Evolutionary conservation across 2,888 invertebrate species (phyloP), one percentile per base, ranked within the genome.

Genomic region (Ashinkailepas kermadecensis): DNA sequence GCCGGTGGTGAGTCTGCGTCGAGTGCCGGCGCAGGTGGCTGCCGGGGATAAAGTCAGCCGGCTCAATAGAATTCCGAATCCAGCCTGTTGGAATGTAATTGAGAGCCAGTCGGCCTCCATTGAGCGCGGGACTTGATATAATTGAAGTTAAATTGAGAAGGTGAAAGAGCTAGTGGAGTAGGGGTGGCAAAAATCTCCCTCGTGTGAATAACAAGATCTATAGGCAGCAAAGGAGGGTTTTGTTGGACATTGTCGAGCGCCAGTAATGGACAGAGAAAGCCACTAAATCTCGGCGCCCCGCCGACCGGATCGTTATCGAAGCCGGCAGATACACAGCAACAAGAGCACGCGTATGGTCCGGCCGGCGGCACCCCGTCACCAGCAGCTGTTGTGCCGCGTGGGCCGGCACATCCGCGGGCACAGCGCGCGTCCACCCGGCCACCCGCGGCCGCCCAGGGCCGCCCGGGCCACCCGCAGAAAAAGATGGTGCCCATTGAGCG

Each of bases 61-160:
- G 54, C 15, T 70, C 70, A 70, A 70, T 70, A 25, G 70, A 15
- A 15, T 25, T 70, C 70, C 25, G 70, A 39, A 54, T 39, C 70
- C 70, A 54, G 25, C 70, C 70, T 18, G 70, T 25, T 70, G 70
- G 70, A 70, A 70, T 70, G 70, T 70, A 70, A 70, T 70, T 70
- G 70, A 70, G 70, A 70, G 70, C 54, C 70, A 70, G 39, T 39
- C 39, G 39, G 70, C 54, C 54, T 39, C 70, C 70, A 70, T 70
- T 70, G 39, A 70, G 70, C 54, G 39, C 12, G 54, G 70, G 70
- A 70, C 70, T 70, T 70, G 70, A 70, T 70, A 70, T 70, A 70
- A 70, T 70, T 70, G 70, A 70, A 70, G 70, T 70, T 70, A 70
- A 70, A 70, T 70, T 70, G 70, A 70, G 70, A 70, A 70, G 70